Evolutionary conservation across 2,797 vertebrate genomes (phyloP), one percentile per base, ranked within the genome.

Genomic region (Crenuchus spilurus): DNA sequence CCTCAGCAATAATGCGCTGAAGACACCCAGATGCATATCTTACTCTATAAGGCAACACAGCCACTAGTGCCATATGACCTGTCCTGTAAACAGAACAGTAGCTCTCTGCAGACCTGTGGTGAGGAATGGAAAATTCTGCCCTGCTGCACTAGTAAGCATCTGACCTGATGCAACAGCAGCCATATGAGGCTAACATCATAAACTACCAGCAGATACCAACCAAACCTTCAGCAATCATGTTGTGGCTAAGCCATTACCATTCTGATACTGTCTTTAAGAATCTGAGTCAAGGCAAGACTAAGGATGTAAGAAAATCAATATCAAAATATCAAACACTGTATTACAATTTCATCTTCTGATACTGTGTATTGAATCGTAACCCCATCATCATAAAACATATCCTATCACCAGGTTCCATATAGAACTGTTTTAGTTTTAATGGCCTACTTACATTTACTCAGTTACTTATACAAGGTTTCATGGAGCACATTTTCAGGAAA

Each of bases 1-100:
- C 31, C 70, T 69, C 24, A 61, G 71, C 31, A 70, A 70, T 33
- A 76, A 20, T 66, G 46, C 67, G 54, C 77, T 44, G 26, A 52
- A 39, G 39, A 73, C 65, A 37, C 63, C 51, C 70, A 68, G 42
- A 71, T 71, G 62, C 51, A 76, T 74, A 70, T 77, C 75, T 80
- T 80, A 80, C 81, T 82, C 78, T 82, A 80, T 82, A 80, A 82
- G 78, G 78, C 64, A 72, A 75, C 63, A 78, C 41, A 82, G 64
- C 58, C 41, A 44, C 75, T 64, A 75, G 72, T 68, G 67, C 63
- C 69, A 70, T 71, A 58, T 26, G 75, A 58, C 14, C 55, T 71
- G 68, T 48, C 55, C 72, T 80, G 65, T 80, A 82, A 82, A 82
- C 78, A 80, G 55, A 76, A 74, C 74, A 41, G 65, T 35, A 44